Conservation (phyloP, 2,888 invertebrate species). For the Beris chalybata region DNA sequence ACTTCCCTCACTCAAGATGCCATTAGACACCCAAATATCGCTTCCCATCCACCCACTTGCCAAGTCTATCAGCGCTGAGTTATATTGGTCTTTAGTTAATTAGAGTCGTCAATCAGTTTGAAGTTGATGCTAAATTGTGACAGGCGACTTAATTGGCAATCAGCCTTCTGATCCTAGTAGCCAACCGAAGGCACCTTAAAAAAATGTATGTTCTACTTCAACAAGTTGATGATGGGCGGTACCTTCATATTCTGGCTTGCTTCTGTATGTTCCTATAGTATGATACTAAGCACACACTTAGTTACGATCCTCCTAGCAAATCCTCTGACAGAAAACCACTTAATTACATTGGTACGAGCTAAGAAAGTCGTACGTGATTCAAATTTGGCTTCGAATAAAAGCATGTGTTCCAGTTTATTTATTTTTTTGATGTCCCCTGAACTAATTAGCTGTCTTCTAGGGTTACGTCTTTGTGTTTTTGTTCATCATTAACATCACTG, state of each 20-base stretch:
- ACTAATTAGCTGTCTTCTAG: conserved; percentile 26
- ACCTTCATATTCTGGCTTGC: conserved; percentile 1
- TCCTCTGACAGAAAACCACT: too few relatives aligned
- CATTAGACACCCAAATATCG: too few relatives aligned
- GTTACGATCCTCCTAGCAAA: too few relatives aligned
- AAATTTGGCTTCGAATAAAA: too few relatives aligned
- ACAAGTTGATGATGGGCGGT: conserved; percentile 24
- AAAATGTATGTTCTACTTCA: background rate
- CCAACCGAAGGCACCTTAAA: background rate
- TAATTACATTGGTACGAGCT: too few relatives aligned
- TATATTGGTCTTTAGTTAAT: conserved; percentile 24
- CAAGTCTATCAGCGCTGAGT: background rate
- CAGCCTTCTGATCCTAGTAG: conserved; percentile 20
- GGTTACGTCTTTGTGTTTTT: conserved; percentile 13
- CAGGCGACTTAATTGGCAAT: conserved; percentile 30
- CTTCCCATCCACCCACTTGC: too few relatives aligned
- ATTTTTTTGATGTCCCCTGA: background rate
- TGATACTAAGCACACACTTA: too few relatives aligned
- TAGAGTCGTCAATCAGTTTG: conserved; percentile 27
- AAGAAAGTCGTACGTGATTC: too few relatives aligned
- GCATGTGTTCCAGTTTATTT: too few relatives aligned
- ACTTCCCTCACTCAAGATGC: too few relatives aligned
- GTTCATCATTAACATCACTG: conserved; percentile 29
- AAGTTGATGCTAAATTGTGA: conserved; percentile 25
- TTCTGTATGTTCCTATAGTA: too few relatives aligned